phyloP scores from a whole-genome alignment of 2,113 vertebrate species.

The Haplotaxodon microlepis region DNA sequence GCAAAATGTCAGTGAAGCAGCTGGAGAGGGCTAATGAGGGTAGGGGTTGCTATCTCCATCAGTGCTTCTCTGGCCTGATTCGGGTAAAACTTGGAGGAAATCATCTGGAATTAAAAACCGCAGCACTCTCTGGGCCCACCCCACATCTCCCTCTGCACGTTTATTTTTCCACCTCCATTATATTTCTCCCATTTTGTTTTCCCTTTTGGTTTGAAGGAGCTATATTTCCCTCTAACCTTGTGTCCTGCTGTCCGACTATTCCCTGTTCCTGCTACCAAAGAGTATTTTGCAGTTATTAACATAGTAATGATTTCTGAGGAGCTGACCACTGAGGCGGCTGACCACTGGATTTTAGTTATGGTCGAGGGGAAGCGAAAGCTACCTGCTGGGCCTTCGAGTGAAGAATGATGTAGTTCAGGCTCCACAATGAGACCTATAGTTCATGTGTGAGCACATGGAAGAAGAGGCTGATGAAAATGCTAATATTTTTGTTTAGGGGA shows the following conservation, averaged over 20 bases:
- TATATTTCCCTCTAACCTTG: not conserved
- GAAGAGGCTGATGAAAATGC: not conserved
- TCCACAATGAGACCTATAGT: not conserved
- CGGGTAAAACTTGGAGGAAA: not conserved
- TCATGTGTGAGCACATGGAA: not conserved
- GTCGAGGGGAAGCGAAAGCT: constrained; percentile 12
- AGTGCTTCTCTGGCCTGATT: not conserved
- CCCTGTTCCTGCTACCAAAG: not conserved
- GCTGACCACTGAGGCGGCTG: constrained; percentile 13
- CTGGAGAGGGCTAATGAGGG: constrained; percentile 55
- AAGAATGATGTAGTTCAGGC: not conserved
- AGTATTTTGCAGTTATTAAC: constrained; percentile 37
- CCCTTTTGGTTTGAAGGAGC: not conserved
- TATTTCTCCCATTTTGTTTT: not conserved
- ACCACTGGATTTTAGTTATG: constrained; percentile 15
- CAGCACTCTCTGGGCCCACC: not conserved
- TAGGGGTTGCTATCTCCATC: constrained; percentile 31
- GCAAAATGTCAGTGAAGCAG: constrained; percentile 48
- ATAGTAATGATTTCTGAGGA: constrained; percentile 38
- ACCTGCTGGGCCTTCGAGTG: constrained; percentile 39
- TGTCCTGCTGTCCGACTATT: not conserved
- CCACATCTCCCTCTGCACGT: not conserved
- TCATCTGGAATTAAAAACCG: constrained; percentile 42
- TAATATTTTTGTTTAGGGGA: not conserved
- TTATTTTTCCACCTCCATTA: not conserved